Evolutionary conservation across 1,140 invertebrate genomes (phyloP), one percentile per base, ranked within the genome.

Genomic region (Schlechtendalia chinensis): DNA sequence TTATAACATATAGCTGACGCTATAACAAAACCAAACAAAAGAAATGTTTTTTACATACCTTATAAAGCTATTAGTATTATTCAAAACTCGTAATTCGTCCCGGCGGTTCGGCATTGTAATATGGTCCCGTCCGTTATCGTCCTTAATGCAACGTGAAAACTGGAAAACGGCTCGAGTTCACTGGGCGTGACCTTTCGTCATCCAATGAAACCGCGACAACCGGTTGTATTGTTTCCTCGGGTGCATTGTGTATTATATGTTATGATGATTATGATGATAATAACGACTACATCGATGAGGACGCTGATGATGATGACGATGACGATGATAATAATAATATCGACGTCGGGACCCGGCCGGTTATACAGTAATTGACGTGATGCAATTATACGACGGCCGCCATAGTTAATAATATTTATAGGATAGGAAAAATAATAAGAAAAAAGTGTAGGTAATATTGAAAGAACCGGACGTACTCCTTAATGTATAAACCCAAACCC

Each of bases 161-260:
- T 79, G 58, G 32, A 45, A 77, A 59, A 77, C 72, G 3, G 50
- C 56, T 77, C 39, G n/a, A 72, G 75, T 61, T 79, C 58, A 79
- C 59, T 79, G 75, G 75, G 75, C 75, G 75, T 79, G 27, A 63
- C 75, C 75, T 58, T 24, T 27, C 16, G 24, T 22, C 16, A 63
- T 63, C 75, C 75, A 79, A 79, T 79, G 58, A 79, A 72, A 61
- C 75, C 17, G 58, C 56, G 22, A 32, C 56, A 79, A 79, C 75
- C 75, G 75, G 75, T 79, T 79, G 75, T 54, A 79, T 63, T 79
- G 75, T 79, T 79, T 79, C 58, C 75, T 79, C 58, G 58, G 75
- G 75, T 79, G 58, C 58, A 79, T 50, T 50, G 39, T 79, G 24
- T 47, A 79, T 77, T 47, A 79, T 77, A 39, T 45, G 32, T 77